Evolutionary conservation across 2,113 vertebrate species (phyloP).

Genomic region (Oreotrochilus melanogaster): DNA sequence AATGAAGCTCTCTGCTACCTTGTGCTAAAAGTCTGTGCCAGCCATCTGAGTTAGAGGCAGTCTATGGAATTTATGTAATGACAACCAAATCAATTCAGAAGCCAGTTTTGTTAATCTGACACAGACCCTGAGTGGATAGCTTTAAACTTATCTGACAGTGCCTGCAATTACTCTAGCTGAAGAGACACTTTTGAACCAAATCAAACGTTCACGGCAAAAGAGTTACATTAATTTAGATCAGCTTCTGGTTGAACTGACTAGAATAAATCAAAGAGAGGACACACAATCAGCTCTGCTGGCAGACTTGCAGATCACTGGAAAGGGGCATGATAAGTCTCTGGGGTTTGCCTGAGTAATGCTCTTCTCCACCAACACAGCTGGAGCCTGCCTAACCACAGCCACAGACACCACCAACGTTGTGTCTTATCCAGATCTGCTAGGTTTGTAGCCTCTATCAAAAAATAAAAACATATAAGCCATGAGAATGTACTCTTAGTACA

Average conservation of each 20-base stretch:
- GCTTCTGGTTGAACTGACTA: constrained; percentile 45
- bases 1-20: constrained; percentile 4
- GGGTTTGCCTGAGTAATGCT: constrained; percentile 32
- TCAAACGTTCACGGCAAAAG: constrained; percentile 19
- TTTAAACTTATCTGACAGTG: constrained; percentile 34
- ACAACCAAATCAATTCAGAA: constrained; percentile 60
- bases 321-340: constrained; percentile 1
- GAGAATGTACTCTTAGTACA: not conserved
- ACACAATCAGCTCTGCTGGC: constrained; percentile 46
- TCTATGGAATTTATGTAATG: constrained; percentile 28
- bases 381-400: not conserved
- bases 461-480: not conserved
- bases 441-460: not conserved
- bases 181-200: constrained; percentile 53
- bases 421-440: not conserved
- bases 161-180: constrained; percentile 50
- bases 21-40: not conserved
- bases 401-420: not conserved
- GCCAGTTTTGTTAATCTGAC: constrained; percentile 42
- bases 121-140: not conserved
- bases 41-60: not conserved
- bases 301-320: constrained; percentile 51
- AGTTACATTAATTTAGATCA: constrained; percentile 60
- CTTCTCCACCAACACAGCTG: constrained; percentile 9
- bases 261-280: constrained; percentile 55